phyloP scores from a whole-genome alignment of 2,888 invertebrate genomes.

The Drepanosiphum platanoidis region DNA sequence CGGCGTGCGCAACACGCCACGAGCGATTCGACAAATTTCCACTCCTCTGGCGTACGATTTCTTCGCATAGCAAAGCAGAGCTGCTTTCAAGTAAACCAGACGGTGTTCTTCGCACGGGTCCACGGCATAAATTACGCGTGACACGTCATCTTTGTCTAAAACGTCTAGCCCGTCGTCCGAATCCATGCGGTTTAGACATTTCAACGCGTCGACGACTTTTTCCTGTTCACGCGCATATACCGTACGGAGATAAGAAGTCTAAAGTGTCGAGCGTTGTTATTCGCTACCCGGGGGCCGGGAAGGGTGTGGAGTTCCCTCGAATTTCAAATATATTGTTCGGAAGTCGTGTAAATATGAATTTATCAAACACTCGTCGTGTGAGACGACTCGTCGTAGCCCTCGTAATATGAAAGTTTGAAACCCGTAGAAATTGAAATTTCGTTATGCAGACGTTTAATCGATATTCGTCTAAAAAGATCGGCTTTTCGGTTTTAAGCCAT shows the following conservation, averaged over 20 bases:
- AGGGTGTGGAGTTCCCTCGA: too few relatives aligned
- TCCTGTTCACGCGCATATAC: not conserved
- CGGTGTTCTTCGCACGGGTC: not conserved
- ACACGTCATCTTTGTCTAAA: conserved; percentile 5
- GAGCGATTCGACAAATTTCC: conserved; percentile 40
- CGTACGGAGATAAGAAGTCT: not conserved
- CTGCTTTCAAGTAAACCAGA: conserved; percentile 25
- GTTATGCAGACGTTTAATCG: too few relatives aligned
- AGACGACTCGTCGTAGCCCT: too few relatives aligned
- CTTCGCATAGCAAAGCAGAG: not conserved
- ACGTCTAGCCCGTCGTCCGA: not conserved
- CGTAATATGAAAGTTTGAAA: too few relatives aligned
- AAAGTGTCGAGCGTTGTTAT: not conserved
- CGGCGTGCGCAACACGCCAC: conserved; percentile 22
- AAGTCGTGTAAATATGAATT: too few relatives aligned
- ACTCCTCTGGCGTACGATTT: conserved; percentile 19
- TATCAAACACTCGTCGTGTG: too few relatives aligned
- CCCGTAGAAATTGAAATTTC: too few relatives aligned
- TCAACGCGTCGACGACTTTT: not conserved
- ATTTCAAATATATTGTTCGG: too few relatives aligned
- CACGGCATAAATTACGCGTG: not conserved
- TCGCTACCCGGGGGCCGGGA: too few relatives aligned
- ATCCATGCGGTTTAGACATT: conserved; percentile 18
- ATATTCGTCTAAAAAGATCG: too few relatives aligned
- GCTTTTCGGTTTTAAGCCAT: too few relatives aligned